Evolutionary conservation across 2,797 vertebrate species (phyloP).

Genomic region (Coccyzus lansbergi): DNA sequence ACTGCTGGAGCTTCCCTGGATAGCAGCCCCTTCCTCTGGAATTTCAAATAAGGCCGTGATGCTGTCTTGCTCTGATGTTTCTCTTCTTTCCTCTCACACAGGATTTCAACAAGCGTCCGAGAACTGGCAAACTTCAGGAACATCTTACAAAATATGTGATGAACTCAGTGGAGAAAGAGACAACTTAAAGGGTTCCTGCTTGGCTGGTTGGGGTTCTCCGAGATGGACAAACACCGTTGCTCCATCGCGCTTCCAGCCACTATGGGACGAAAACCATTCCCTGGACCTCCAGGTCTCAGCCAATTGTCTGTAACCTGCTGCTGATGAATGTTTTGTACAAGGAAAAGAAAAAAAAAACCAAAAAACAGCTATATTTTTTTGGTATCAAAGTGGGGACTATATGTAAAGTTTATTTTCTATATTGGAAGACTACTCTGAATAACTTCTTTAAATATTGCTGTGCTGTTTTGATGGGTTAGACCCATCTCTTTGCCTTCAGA

Average conservation of each 20-base stretch:
- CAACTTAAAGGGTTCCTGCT: neutral
- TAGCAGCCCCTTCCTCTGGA: neutral
- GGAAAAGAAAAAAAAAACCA: neutral
- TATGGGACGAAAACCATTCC: neutral
- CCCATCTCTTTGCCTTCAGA: neutral
- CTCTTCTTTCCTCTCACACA: slow-evolving; percentile 24
- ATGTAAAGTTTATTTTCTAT: neutral
- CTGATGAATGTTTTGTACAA: neutral
- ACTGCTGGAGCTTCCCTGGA: neutral
- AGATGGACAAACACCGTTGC: rapidly evolving
- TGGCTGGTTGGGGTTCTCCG: neutral
- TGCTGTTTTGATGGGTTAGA: neutral
- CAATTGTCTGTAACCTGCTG: slow-evolving; percentile 28
- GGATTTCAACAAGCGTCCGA: slow-evolving; percentile 91
- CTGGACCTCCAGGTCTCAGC: neutral
- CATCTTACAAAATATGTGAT: slow-evolving; percentile 79
- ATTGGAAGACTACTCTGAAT: neutral
- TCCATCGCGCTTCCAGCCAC: neutral
- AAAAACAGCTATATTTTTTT: neutral
- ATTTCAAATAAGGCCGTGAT: neutral
- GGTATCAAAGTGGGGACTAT: neutral
- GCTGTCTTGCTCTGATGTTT: rapidly evolving
- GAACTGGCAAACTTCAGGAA: slow-evolving; percentile 89
- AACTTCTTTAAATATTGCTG: neutral
- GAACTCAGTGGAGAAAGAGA: neutral